A percentile compares a stretch with the other conserved stretches of the same genome.
These are phyloP conservation scores for Dicyrtomina minuta DNA, from an alignment of 2,888 invertebrate species.

Conservation along the genomic window DNA sequence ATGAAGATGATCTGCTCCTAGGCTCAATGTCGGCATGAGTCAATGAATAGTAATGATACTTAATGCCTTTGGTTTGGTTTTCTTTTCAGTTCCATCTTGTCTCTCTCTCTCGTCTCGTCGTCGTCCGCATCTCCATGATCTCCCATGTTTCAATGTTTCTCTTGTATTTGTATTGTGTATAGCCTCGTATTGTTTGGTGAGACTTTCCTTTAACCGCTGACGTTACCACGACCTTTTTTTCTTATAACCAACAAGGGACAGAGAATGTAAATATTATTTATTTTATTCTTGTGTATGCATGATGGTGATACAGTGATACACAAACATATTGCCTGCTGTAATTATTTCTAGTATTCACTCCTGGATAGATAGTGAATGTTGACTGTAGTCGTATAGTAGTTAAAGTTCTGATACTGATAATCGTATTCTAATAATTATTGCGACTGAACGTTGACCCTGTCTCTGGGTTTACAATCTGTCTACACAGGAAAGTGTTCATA, in stretches of 20 bases:
- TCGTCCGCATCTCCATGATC: neutral
- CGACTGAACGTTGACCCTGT: conserved; percentile 9
- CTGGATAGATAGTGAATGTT: no score
- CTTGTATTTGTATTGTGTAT: no score
- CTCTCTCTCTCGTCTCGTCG: neutral
- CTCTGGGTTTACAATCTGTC: no score
- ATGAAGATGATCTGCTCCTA: conserved; percentile 2
- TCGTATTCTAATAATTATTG: conserved; percentile 8
- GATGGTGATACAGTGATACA: neutral
- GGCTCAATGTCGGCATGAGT: conserved; percentile 16
- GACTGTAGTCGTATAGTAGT: neutral
- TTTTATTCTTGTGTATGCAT: neutral
- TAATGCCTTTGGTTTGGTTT: conserved; percentile 16
- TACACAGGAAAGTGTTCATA: no score
- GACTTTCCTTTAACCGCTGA: conserved; percentile 3
- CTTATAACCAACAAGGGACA: neutral
- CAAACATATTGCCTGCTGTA: no score
- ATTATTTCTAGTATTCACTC: no score
- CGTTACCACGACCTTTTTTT: neutral
- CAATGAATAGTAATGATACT: conserved; percentile 23
- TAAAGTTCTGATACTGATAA: neutral
- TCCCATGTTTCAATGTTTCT: no score
- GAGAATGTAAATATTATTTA: neutral
- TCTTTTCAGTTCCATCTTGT: conserved; percentile 6
- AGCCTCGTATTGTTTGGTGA: neutral